Conservation (phyloP, 2,113 vertebrate species). For the Rhabdornis inornatus region DNA sequence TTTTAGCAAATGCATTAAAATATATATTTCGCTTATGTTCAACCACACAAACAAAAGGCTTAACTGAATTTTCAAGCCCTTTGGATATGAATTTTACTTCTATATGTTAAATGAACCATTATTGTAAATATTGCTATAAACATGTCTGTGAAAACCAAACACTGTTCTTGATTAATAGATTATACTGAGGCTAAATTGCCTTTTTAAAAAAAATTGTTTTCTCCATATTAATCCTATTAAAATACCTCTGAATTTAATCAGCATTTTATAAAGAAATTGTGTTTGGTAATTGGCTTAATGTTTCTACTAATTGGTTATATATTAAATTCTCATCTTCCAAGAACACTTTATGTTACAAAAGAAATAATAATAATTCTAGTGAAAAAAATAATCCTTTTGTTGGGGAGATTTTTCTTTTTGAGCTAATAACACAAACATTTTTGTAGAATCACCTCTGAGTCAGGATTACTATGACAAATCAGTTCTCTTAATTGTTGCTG, state of each 20-base stretch:
- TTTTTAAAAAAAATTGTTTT: constrained; percentile 56
- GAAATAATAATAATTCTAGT: constrained; percentile 58
- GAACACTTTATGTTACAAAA: constrained; percentile 39
- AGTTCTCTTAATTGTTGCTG: background rate
- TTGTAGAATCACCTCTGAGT: constrained; percentile 5
- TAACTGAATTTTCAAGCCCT: background rate
- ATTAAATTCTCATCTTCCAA: constrained; percentile 69
- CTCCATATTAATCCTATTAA: constrained; percentile 59
- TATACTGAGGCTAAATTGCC: constrained; percentile 35
- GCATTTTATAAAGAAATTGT: constrained; percentile 64
- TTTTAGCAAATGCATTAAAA: background rate
- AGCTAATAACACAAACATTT: constrained; percentile 3
- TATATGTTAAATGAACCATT: constrained; percentile 32
- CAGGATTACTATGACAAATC: background rate
- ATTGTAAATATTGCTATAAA: constrained; percentile 29
- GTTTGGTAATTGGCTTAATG: constrained; percentile 68
- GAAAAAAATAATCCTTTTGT: constrained; percentile 44
- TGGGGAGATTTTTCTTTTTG: background rate
- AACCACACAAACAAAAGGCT: background rate
- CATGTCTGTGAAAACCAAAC: constrained; percentile 29
- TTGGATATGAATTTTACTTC: background rate
- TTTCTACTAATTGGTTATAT: constrained; percentile 64
- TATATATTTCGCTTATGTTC: background rate
- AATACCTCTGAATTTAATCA: constrained; percentile 69
- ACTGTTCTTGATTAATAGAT: constrained; percentile 60